Base-by-base conservation (phyloP, 2,113 vertebrate species). In the Saccopteryx bilineata region DNA sequence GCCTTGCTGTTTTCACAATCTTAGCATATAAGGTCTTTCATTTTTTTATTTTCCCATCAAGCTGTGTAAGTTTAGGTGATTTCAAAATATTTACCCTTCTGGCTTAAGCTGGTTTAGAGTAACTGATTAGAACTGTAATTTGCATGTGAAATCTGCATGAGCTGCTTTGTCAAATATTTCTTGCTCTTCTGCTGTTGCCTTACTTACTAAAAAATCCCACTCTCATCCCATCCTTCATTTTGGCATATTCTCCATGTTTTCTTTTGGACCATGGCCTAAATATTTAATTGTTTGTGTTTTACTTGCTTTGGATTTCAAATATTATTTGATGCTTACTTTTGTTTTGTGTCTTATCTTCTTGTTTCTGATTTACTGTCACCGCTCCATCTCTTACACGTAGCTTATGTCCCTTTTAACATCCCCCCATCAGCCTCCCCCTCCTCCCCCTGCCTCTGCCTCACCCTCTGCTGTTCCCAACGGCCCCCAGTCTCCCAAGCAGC, bases 391-490 rank as follows among this genome's bases (percentile, higher is more conserved):
- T 99, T 96, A 99, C 98, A 98, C 98, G 98, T 99, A 99, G 99
- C 99, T 99, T 99, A 99, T 99, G 99, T 99, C 99, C 99, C 99
- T 99, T 99, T 99, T 99, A 99, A 99, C 99, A 96, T 99, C 99
- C 99, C 99, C 99, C 97, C 99, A 98, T 99, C 99, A 99, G 99
- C 99, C 99, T 98, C 99, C 99, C 97, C 99, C 99, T 97, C 99
- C 99, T 94, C 99, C 99, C 98, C 99, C 99, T 97, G 98, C 99
- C 99, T 99, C 99, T 97, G 99, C 99, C 99, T 99, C 99, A 98
- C 98, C 99, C 98, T 99, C 99, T 99, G 99, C 99, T 99, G 99
- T 99, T 99, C 99, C 99, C 99, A 99, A 99, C 98, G 99, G 99
- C 99, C 99, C 99, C 99, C 99, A 99, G 99, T 99, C 99, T 99